Conservation (phyloP, 2,113 vertebrate species). For the Myanophis thanlyinensis region DNA sequence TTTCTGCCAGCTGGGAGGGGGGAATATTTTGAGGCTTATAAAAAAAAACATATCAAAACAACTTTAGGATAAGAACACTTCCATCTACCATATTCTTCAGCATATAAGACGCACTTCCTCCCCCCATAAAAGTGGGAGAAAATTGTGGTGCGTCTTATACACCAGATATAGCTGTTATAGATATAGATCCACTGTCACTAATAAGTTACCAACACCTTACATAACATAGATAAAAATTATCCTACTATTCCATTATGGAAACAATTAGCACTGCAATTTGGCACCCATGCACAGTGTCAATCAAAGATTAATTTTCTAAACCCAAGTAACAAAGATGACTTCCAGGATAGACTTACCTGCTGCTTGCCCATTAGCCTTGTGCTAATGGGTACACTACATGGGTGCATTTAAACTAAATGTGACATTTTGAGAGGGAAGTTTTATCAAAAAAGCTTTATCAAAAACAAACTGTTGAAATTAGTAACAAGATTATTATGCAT, state of each 20-base stretch:
- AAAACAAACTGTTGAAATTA: neutral
- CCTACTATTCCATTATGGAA: neutral
- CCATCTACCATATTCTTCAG: no score
- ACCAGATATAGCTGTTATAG: no score
- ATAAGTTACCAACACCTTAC: rapidly evolving
- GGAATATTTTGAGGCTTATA: neutral
- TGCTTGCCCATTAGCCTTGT: neutral
- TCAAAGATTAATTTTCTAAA: neutral
- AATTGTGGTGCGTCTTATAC: no score
- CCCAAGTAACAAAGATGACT: rapidly evolving
- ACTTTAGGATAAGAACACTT: neutral
- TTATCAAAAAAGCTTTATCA: no score
- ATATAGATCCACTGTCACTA: neutral
- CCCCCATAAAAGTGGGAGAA: no score
- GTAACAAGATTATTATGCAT: neutral
- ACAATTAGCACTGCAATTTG: rapidly evolving
- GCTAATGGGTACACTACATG: neutral
- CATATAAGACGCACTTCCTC: no score
- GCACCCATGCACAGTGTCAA: neutral
- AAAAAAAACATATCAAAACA: neutral
- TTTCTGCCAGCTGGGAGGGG: neutral
- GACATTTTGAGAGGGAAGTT: neutral
- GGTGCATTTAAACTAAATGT: neutral
- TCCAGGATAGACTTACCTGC: neutral
- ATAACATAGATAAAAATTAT: neutral